phyloP scores from a whole-genome alignment of 2,797 vertebrate genomes.

The Synanceia verrucosa region DNA sequence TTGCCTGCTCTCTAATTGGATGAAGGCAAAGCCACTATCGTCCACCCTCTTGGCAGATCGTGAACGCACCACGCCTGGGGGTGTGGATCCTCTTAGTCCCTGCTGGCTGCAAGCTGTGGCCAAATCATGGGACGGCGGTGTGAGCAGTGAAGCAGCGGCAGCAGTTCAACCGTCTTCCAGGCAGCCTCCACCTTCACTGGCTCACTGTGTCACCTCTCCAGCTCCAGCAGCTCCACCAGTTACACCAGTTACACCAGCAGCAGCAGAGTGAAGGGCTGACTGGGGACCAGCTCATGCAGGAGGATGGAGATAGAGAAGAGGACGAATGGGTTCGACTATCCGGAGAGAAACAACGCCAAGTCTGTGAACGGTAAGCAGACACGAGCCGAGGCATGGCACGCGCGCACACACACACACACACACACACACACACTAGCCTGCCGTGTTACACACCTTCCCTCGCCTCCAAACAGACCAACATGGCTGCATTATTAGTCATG shows the following conservation, averaged over 20 bases:
- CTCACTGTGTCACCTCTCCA: neutral
- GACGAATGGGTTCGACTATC: slow-evolving; percentile 80
- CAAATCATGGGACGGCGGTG: slow-evolving; percentile 66
- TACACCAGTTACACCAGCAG: too few relatives aligned
- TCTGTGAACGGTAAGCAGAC: slow-evolving; percentile 74
- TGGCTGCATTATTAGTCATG: neutral
- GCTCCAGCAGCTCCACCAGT: too few relatives aligned
- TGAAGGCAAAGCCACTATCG: neutral
- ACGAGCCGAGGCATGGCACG: neutral
- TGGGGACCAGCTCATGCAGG: slow-evolving; percentile 57
- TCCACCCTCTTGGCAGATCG: neutral
- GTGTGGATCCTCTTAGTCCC: slow-evolving; percentile 63
- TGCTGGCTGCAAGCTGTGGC: slow-evolving; percentile 53
- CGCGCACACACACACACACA: neutral
- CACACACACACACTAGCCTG: neutral
- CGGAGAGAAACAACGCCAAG: slow-evolving; percentile 77
- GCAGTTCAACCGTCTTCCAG: neutral
- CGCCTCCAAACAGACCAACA: neutral
- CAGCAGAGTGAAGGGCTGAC: too few relatives aligned
- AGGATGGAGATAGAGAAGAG: slow-evolving; percentile 85
- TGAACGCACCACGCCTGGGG: slow-evolving; percentile 62
- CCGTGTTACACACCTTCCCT: neutral
- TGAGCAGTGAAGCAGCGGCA: slow-evolving; percentile 52
- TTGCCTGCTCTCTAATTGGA: neutral
- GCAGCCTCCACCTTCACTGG: neutral